Evolutionary conservation across 1,140 invertebrate genomes (phyloP).

Genomic region (Matsumurasca onukii): DNA sequence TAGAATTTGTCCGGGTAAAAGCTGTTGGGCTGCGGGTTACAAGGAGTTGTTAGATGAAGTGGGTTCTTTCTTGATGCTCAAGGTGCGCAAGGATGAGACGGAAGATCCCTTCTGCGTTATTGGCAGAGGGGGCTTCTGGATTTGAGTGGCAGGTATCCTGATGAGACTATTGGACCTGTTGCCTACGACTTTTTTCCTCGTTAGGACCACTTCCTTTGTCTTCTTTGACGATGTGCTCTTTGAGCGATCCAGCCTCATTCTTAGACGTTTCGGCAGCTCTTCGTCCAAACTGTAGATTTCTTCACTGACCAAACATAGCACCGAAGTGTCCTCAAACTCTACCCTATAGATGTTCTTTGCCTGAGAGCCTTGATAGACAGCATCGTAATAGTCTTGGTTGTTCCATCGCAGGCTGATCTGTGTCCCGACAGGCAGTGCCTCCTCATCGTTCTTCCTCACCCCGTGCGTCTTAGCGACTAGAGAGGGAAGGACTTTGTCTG

Average conservation of each 20-base stretch:
- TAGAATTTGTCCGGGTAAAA: too few species aligned
- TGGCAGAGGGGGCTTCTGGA: too few species aligned
- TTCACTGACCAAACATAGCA: slow-evolving; percentile 48
- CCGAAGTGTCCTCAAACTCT: slow-evolving; percentile 53
- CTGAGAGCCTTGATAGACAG: slow-evolving; percentile 57
- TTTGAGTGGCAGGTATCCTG: too few species aligned
- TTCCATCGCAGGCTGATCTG: slow-evolving; percentile 59
- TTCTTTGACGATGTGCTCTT: too few species aligned
- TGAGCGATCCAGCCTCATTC: slow-evolving; percentile 52
- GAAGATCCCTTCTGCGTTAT: too few species aligned
- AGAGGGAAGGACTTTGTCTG: slow-evolving; percentile 58
- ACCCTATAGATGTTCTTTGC: slow-evolving; percentile 57
- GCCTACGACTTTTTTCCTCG: too few species aligned
- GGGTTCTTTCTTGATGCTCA: too few species aligned
- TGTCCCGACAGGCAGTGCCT: slow-evolving; percentile 50
- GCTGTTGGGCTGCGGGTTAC: too few species aligned
- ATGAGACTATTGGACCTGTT: too few species aligned
- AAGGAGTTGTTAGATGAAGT: too few species aligned
- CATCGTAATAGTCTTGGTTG: slow-evolving; percentile 59
- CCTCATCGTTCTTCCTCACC: neutral
- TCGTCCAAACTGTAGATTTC: slow-evolving; percentile 53
- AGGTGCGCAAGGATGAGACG: too few species aligned
- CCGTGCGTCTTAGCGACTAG: slow-evolving; percentile 48
- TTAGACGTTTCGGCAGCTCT: slow-evolving; percentile 54
- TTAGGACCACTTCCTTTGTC: too few species aligned